Evolutionary conservation across 64 coral and sea anemone genomes (phyloP).

Genomic region (Porites lutea): DNA sequence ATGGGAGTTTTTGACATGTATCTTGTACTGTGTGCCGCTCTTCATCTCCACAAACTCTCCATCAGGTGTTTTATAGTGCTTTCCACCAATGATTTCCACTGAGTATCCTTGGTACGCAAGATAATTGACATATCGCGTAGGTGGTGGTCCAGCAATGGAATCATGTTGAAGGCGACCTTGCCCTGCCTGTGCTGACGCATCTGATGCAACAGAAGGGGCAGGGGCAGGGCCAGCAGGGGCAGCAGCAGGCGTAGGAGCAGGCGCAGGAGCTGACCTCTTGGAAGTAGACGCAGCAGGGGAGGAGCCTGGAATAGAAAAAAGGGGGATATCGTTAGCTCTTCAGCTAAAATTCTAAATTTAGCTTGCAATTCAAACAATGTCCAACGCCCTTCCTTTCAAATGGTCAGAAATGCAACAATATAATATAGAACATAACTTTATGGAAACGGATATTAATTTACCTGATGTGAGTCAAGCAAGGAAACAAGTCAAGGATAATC

Average conservation of each 20-base stretch:
- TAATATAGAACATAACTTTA: too few relatives aligned
- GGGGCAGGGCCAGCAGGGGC: background rate
- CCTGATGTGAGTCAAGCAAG: too few relatives aligned
- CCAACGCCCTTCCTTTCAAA: too few relatives aligned
- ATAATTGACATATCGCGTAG: slow-evolving; percentile 24
- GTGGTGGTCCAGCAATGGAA: background rate
- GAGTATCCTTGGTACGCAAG: slow-evolving; percentile 23
- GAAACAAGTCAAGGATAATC: too few relatives aligned
- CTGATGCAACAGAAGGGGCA: background rate
- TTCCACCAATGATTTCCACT: slow-evolving; percentile 45
- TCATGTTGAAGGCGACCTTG: background rate
- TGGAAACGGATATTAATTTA: too few relatives aligned
- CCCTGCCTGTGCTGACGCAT: background rate
- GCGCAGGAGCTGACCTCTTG: background rate
- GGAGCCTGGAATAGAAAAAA: background rate
- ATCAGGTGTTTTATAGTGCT: slow-evolving; percentile 30
- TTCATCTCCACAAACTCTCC: slow-evolving; percentile 58
- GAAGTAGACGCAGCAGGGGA: background rate
- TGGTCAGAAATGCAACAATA: too few relatives aligned
- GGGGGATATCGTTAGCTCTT: too few relatives aligned
- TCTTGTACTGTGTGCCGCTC: slow-evolving; percentile 40
- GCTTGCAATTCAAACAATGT: too few relatives aligned
- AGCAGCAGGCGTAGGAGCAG: background rate
- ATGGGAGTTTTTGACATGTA: slow-evolving; percentile 29
- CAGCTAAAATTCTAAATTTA: too few relatives aligned